These are phyloP conservation scores for Actenoides hombroni DNA, from an alignment of 2,113 vertebrate genomes.

Conservation along the genomic window DNA sequence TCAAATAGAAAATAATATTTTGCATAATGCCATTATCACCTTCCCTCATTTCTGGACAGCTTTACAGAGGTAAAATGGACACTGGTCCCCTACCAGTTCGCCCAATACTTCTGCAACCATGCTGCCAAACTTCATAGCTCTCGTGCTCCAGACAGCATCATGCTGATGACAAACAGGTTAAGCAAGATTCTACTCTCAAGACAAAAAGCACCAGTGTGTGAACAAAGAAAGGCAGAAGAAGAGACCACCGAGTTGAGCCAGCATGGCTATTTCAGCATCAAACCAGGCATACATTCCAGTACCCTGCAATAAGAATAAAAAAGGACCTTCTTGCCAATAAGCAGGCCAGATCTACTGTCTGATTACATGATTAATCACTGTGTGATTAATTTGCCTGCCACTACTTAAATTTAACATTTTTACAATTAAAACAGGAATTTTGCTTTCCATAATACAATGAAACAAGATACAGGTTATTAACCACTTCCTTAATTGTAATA, in stretches of 20 bases:
- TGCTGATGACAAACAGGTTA: fast-evolving
- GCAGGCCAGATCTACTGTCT: not conserved
- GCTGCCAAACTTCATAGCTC: not conserved
- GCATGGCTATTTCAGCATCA: not conserved
- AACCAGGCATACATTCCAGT: not conserved
- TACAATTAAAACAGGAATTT: constrained; percentile 26
- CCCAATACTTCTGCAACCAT: not conserved
- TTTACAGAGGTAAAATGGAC: not conserved
- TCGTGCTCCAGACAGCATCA: fast-evolving
- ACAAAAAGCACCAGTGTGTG: not conserved
- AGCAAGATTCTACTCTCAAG: not conserved
- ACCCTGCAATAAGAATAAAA: not conserved
- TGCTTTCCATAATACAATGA: not conserved
- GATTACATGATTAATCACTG: not conserved
- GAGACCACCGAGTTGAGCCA: not conserved
- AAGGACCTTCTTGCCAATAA: not conserved
- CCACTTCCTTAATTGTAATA: constrained; percentile 32
- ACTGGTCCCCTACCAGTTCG: fast-evolving
- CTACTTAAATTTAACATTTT: not conserved
- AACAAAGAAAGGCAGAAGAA: not conserved
- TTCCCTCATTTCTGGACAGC: not conserved
- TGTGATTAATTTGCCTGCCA: not conserved
- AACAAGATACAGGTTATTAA: constrained; percentile 33
- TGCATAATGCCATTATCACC: fast-evolving
- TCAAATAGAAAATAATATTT: not conserved